Base-by-base conservation (phyloP, 1,140 invertebrate genomes). In the Lepidurus packardi region DNA sequence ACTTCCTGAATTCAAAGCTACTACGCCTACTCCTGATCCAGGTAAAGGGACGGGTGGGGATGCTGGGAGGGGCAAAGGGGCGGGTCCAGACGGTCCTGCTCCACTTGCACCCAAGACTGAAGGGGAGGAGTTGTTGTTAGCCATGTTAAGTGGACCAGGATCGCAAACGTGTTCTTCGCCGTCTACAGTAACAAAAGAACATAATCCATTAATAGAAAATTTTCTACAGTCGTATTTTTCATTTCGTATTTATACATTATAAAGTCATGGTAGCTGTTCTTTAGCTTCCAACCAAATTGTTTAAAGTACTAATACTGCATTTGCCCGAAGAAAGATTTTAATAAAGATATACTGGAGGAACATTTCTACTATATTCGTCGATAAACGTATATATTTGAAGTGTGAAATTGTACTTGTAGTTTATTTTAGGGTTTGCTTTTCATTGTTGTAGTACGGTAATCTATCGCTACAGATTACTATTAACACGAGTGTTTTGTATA, bases 41-140 rank as follows among this genome's bases (percentile, higher is more conserved):
- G 42, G 73, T 74, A 43, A 78, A 43, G 21, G 75, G 73, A 74
- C 78, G 73, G 42, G 75, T 45, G 24, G 78, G 1, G 53, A 65
- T n/a, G 53, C 78, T 44, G 78, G 43, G 2, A 74, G 73, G 25
- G 73, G 43, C 16, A 74, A 42, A 34, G 78, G 78, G 25, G 74
- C 73, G 43, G 47, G 47, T 45, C 34, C 43, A 21, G 75, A 77
- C 42, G 75, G 75, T 25, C 65, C 65, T 44, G 45, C 76, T 9
- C 65, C 65, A 65, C 53, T 77, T 24, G 78, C 45, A 24, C 25
- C 65, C 43, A 44, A 74, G 34, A 24, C 73, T 42, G 65, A 43
- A 25, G 65, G 65, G 25, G 65, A 73, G 11, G 73, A 11, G 41
- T 74, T 78, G 43, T 74, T 73, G 41, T 47, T 43, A 74, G 34